Evolutionary conservation across 2,888 invertebrate genomes (phyloP).

Genomic region (Sicus ferrugineus): DNA sequence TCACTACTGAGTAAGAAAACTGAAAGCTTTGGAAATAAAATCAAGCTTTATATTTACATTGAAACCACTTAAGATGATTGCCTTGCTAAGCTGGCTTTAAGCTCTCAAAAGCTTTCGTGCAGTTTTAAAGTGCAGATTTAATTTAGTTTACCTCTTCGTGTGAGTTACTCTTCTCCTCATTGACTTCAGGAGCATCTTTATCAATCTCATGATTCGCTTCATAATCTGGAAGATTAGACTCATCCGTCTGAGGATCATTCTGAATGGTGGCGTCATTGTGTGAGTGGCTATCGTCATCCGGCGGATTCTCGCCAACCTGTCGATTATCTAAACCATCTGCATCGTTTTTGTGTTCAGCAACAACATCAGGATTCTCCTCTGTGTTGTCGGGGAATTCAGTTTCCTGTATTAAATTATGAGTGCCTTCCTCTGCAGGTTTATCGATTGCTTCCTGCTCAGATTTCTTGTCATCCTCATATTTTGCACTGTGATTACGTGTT

Average conservation of each 20-base stretch:
- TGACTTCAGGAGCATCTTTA: constrained; percentile 32
- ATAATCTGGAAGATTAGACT: constrained; percentile 23
- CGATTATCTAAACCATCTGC: too few species aligned
- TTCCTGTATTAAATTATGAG: background rate
- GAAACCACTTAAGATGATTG: too few species aligned
- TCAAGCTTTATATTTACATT: too few species aligned
- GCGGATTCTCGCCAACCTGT: too few species aligned
- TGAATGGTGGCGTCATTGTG: background rate
- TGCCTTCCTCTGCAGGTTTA: background rate
- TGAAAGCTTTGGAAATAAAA: background rate
- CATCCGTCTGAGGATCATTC: constrained; percentile 19
- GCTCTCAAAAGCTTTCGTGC: background rate
- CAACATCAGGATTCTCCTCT: background rate
- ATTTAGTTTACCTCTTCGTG: constrained; percentile 13
- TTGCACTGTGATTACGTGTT: constrained; percentile 3
- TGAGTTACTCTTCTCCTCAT: constrained; percentile 26
- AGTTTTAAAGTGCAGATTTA: too few species aligned
- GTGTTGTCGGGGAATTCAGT: background rate
- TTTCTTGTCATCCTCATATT: constrained; percentile 32
- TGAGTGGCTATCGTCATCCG: too few species aligned
- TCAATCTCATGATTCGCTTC: constrained; percentile 27
- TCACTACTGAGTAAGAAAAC: background rate
- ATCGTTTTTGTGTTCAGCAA: background rate
- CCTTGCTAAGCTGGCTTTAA: too few species aligned
- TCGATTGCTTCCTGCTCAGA: constrained; percentile 18